phyloP scores from a whole-genome alignment of 2,113 vertebrate genomes.

The Tretioscincus oriximinensis region DNA sequence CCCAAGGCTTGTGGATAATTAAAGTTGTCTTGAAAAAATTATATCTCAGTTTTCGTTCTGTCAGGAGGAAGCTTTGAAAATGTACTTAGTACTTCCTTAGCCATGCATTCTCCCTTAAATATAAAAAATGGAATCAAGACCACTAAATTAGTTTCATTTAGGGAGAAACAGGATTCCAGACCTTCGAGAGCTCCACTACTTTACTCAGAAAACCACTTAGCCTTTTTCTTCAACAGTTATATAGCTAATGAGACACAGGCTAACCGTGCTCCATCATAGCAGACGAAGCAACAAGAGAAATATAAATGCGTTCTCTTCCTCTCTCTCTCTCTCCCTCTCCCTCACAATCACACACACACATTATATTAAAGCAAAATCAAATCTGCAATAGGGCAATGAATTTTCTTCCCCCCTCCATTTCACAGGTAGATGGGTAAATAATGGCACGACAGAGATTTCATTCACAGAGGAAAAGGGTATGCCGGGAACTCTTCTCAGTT shows the following conservation, averaged over 20 bases:
- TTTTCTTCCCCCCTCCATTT: slow-evolving; percentile 45
- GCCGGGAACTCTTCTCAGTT: slow-evolving; percentile 48
- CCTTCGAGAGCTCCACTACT: slow-evolving; percentile 17
- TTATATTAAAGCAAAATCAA: slow-evolving; percentile 38
- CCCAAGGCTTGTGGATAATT: background rate
- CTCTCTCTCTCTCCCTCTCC: too few species aligned
- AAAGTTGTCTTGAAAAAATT: background rate
- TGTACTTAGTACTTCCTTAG: slow-evolving; percentile 23
- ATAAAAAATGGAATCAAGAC: slow-evolving; percentile 17
- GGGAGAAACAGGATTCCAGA: slow-evolving; percentile 28
- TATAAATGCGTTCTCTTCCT: background rate
- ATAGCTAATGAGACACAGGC: slow-evolving; percentile 49
- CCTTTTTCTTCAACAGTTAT: slow-evolving; percentile 35
- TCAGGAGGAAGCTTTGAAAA: background rate
- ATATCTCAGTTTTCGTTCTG: background rate
- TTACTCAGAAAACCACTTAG: slow-evolving; percentile 39
- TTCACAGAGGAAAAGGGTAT: slow-evolving; percentile 49
- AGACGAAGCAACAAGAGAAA: slow-evolving; percentile 10
- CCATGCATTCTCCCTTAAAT: background rate
- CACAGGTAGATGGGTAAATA: slow-evolving; percentile 42
- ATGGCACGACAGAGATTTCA: slow-evolving; percentile 50
- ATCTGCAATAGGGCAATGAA: slow-evolving; percentile 51
- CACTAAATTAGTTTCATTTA: slow-evolving; percentile 21
- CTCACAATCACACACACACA: background rate
- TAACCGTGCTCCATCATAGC: slow-evolving; percentile 22